Evolutionary conservation across 2,797 vertebrate species (phyloP).

Genomic region (Alauda arvensis): DNA sequence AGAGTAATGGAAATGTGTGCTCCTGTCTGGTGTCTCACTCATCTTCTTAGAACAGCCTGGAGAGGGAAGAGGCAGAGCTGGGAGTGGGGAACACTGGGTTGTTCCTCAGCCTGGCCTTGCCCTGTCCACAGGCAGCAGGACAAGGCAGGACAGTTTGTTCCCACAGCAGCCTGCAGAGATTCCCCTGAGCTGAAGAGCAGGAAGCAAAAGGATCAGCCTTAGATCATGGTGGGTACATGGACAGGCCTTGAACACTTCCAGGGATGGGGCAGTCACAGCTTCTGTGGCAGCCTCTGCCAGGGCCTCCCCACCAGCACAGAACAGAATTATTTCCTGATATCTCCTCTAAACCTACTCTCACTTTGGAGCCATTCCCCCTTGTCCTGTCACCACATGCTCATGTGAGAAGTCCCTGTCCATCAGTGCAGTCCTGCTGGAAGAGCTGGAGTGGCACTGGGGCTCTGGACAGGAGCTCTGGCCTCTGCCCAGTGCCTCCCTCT

Average conservation of each 20-base stretch:
- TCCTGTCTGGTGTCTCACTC: not conserved
- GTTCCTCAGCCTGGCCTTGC: not conserved
- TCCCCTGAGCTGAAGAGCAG: not conserved
- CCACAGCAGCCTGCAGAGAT: not conserved
- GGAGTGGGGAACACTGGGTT: not conserved
- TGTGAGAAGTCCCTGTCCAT: not conserved
- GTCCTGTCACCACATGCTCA: not conserved
- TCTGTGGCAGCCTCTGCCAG: not conserved
- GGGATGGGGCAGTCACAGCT: not conserved
- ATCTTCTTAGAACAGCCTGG: not conserved
- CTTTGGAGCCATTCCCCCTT: not conserved
- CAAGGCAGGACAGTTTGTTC: not conserved
- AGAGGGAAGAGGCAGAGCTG: not conserved
- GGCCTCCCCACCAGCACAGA: rapidly evolving
- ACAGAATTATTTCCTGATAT: not conserved
- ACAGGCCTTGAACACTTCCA: not conserved
- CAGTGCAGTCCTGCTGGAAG: rapidly evolving
- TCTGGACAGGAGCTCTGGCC: not conserved
- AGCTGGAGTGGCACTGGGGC: not conserved
- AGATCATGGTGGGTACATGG: not conserved
- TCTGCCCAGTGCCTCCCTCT: not conserved
- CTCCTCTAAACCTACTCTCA: not conserved
- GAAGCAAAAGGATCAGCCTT: not conserved
- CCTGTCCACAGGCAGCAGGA: not conserved
- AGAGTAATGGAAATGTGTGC: not conserved